These are phyloP conservation scores for Zaprionus inermis DNA, from an alignment of 1,140 invertebrate species.

Conservation along the genomic window DNA sequence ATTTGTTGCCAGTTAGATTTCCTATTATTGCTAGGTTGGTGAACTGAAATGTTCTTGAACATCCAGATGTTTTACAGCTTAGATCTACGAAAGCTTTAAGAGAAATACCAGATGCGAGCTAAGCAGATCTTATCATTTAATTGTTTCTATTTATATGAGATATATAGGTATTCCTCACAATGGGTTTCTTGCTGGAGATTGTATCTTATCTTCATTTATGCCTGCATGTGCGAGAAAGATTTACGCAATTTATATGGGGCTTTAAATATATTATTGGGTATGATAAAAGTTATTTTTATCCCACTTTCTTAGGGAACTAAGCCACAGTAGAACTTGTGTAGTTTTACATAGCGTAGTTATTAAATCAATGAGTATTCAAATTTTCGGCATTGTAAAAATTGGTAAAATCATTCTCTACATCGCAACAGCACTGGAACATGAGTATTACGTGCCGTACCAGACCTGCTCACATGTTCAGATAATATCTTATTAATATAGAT, in stretches of 20 bases:
- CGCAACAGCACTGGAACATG: background rate
- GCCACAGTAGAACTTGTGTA: no score
- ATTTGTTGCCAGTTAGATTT: background rate
- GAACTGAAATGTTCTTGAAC: conserved; percentile 25
- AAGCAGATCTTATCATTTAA: conserved; percentile 19
- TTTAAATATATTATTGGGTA: background rate
- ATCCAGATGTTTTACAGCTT: background rate
- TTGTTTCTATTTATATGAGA: background rate
- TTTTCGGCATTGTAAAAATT: background rate
- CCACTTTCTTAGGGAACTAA: background rate
- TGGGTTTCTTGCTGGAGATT: conserved; percentile 15
- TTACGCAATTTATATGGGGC: background rate
- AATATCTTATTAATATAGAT: conserved; percentile 4
- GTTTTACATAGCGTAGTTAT: no score
- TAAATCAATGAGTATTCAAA: background rate
- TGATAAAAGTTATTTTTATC: background rate
- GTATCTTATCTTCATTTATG: conserved; percentile 29
- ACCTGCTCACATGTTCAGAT: background rate
- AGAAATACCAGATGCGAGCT: conserved; percentile 1
- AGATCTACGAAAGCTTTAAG: background rate
- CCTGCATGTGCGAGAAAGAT: background rate
- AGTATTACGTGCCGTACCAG: conserved; percentile 8
- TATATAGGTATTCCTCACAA: background rate
- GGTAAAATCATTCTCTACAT: conserved; percentile 5
- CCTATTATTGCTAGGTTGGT: conserved; percentile 2